These are phyloP conservation scores for Podabrus alpinus DNA, from an alignment of 2,888 invertebrate genomes.

Conservation along the genomic window DNA sequence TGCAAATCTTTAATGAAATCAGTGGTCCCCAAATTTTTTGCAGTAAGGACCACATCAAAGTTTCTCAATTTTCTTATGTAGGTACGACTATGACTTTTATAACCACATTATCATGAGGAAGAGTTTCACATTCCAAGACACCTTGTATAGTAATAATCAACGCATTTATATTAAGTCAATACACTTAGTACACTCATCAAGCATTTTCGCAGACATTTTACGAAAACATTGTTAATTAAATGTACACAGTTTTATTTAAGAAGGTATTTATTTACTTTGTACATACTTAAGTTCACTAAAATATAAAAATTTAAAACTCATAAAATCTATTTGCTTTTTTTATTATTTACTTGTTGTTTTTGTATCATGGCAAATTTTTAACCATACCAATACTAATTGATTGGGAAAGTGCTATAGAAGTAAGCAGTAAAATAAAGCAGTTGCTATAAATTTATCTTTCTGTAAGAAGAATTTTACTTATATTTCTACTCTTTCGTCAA, in stretches of 20 bases:
- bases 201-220: background rate
- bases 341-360: background rate
- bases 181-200: background rate
- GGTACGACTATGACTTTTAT: too few relatives aligned
- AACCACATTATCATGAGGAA: too few relatives aligned
- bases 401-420: too few relatives aligned
- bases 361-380: background rate
- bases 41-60: too few relatives aligned
- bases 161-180: background rate
- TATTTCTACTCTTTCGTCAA: background rate
- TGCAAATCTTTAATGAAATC: too few relatives aligned
- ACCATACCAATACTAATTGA: too few relatives aligned
- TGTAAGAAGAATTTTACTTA: background rate
- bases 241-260: background rate
- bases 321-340: background rate
- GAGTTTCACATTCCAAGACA: too few relatives aligned
- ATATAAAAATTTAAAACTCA: background rate
- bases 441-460: too few relatives aligned
- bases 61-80: too few relatives aligned
- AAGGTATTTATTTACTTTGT: background rate
- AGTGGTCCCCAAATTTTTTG: too few relatives aligned
- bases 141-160: background rate
- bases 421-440: too few relatives aligned
- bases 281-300: background rate
- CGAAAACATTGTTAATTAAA: background rate